Base-by-base conservation (phyloP, 2,113 vertebrate species). In the Meriones unguiculatus region DNA sequence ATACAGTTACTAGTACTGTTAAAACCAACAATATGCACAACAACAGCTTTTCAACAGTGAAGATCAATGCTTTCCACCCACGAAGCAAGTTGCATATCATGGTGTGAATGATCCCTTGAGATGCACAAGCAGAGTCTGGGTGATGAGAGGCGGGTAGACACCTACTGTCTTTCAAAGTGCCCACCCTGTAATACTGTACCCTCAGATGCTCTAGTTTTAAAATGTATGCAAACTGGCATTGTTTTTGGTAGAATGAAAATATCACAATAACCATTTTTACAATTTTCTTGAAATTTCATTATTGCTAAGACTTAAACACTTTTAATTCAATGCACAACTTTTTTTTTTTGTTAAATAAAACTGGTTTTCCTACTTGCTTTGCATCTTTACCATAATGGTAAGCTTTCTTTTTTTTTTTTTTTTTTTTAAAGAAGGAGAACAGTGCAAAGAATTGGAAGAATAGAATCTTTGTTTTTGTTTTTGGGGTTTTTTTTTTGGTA, bases 311-410 rank as follows among this genome's bases (percentile, higher is more conserved):
- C 78, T 87, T 24, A 17, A 95, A 41, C 38, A 76, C 20, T 76
- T 96, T 75, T 72, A 94, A 73, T 35, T 11, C 15, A 94, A 93
- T 32, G 52, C 52, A 86, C 10, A 69, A 38, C 46, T 46, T 46
- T 46, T 46, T n/a, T 65, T 95, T 77, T 96, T 25, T 54, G 28
- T 70, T 92, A 90, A 91, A 85, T 95, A 65, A 15, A 57, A 52
- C 62, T 92, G 88, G 46, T 90, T 86, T 95, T 76, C 28, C 87
- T 95, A 75, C 38, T 96, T 94, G 38, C 90, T 82, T 89, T 92
- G 25, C 28, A 90, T 7, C 50, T 94, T 18, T 88, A 82, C 46
- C 22, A 78, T 86, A 81, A 87, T 35, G 65, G 30, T 92, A 38
- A 72, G 14, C 4, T 54, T 75, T n/a, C 35, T 20, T 72, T 32